These are phyloP conservation scores for Patagioenas fasciata DNA, from an alignment of 2,113 vertebrate species.

Conservation along the genomic window DNA sequence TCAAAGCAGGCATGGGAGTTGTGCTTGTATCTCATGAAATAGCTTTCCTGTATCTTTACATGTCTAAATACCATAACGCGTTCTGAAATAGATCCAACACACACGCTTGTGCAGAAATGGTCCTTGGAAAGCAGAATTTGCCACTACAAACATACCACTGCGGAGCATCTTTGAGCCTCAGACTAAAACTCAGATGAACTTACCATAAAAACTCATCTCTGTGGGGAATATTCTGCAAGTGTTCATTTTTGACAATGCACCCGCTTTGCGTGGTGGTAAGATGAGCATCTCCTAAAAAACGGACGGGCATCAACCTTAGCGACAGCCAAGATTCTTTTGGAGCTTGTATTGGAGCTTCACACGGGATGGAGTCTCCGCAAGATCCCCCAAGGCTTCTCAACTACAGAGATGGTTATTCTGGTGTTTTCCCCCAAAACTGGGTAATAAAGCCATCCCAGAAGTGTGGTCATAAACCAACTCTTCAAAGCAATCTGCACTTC, in stretches of 20 bases:
- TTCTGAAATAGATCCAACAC: not conserved
- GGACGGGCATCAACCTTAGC: not conserved
- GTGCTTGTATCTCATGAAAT: not conserved
- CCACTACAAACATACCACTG: not conserved
- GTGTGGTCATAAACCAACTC: constrained; percentile 1
- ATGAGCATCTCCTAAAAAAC: not conserved
- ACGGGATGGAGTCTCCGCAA: not conserved
- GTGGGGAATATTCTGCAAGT: not conserved
- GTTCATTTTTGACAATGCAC: not conserved
- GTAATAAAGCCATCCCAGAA: not conserved
- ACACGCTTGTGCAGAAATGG: not conserved
- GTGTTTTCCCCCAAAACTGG: not conserved
- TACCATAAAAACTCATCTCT: not conserved
- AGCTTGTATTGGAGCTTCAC: not conserved
- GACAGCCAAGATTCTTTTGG: not conserved
- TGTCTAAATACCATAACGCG: not conserved
- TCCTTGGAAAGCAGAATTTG: not conserved
- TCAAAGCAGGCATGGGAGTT: not conserved
- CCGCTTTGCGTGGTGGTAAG: accelerated
- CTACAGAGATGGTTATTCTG: not conserved
- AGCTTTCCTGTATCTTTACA: not conserved
- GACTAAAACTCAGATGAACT: not conserved
- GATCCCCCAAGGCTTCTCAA: not conserved
- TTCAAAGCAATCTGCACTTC: constrained; percentile 19
- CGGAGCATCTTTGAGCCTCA: not conserved